A percentile compares a stretch with the other conserved stretches of the same genome.
Conservation (phyloP, 2,888 invertebrate genomes). For the Ennomos fuscantarius region DNA sequence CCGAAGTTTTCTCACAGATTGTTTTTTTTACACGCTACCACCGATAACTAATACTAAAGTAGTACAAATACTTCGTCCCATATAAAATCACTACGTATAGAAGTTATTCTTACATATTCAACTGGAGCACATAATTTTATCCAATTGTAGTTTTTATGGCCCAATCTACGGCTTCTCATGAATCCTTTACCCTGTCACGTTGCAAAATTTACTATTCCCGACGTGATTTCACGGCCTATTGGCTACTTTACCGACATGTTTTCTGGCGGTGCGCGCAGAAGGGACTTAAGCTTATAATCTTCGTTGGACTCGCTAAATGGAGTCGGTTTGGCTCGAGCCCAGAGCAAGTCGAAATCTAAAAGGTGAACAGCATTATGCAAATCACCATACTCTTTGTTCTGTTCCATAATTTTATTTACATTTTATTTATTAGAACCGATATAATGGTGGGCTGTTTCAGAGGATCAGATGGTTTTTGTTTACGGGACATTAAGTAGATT, state of each 20-base stretch:
- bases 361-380: slow-evolving; percentile 83
- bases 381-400: slow-evolving; percentile 80
- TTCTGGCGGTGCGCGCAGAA: slow-evolving; percentile 38
- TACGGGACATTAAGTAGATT: slow-evolving; percentile 55
- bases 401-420: slow-evolving; percentile 72
- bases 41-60: too few relatives aligned
- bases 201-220: slow-evolving; percentile 31
- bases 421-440: slow-evolving; percentile 77
- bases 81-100: background rate
- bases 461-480: slow-evolving; percentile 58
- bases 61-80: too few relatives aligned
- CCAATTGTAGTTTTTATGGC: slow-evolving; percentile 22
- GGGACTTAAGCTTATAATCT: slow-evolving; percentile 76
- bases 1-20: background rate
- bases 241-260: slow-evolving; percentile 36
- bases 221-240: slow-evolving; percentile 39
- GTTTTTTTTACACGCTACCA: slow-evolving; percentile 1
- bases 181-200: slow-evolving; percentile 34
- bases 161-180: slow-evolving; percentile 26
- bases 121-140: slow-evolving; percentile 16
- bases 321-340: slow-evolving; percentile 78
- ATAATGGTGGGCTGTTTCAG: slow-evolving; percentile 60
- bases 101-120: slow-evolving; percentile 1
- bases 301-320: slow-evolving; percentile 66
- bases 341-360: slow-evolving; percentile 71